Conservation (phyloP, 2,888 invertebrate genomes). For the Gnatocerus cornutus region DNA sequence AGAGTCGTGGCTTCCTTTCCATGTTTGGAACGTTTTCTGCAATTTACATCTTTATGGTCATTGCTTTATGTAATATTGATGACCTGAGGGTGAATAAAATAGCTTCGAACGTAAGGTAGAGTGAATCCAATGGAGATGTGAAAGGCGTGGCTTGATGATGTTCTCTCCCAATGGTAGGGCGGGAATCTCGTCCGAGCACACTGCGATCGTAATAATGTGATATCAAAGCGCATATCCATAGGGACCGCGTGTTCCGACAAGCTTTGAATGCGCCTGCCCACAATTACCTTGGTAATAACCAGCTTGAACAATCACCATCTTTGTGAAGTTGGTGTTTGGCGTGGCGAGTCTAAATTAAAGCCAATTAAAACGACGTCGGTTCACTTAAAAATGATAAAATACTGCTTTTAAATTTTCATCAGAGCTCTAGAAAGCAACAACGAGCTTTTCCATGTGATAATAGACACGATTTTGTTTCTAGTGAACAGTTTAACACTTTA, state of each 20-base stretch:
- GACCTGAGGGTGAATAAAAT: constrained; percentile 29
- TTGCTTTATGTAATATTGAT: constrained; percentile 1
- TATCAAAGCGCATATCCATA: constrained; percentile 61
- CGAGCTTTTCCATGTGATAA: constrained; percentile 2
- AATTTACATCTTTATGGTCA: constrained; percentile 9
- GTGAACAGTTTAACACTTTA: constrained; percentile 33
- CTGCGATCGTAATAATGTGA: constrained; percentile 67
- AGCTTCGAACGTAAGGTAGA: constrained; percentile 16
- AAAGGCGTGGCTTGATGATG: constrained; percentile 63
- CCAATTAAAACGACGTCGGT: constrained; percentile 6
- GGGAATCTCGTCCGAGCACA: constrained; percentile 59
- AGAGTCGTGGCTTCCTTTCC: background rate
- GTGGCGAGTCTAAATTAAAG: background rate
- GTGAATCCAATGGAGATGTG: constrained; percentile 63
- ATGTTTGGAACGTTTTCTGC: background rate
- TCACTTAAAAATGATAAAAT: background rate
- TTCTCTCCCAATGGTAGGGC: constrained; percentile 62
- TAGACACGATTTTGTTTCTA: constrained; percentile 15
- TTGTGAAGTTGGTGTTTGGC: constrained; percentile 29
- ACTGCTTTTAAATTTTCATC: no score
- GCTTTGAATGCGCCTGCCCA: constrained; percentile 50
- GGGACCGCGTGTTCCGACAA: constrained; percentile 28
- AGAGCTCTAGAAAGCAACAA: no score
- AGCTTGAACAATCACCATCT: constrained; percentile 37
- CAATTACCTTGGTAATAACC: constrained; percentile 40